Percentiles rank a stretch among this genome's conserved stretches.
Evolutionary conservation across 2,113 vertebrate genomes (phyloP).

Genomic region (Paracanthobrama guichenoti): DNA sequence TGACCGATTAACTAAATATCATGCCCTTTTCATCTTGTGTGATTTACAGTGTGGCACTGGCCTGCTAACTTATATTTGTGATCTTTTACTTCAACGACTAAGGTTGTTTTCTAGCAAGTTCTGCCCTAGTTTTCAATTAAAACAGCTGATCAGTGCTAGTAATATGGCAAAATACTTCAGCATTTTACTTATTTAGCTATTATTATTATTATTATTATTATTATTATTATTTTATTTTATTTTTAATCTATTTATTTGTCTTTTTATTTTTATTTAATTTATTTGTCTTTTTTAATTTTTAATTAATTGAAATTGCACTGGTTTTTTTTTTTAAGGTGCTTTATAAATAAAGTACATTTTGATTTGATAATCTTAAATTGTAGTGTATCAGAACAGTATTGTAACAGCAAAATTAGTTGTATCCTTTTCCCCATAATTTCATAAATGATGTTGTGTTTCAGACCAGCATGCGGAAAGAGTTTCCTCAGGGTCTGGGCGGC

Average conservation of each 20-base stretch:
- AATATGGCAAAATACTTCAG: not conserved
- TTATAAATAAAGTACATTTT: too few species aligned
- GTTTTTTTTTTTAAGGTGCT: too few species aligned
- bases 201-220: too few species aligned
- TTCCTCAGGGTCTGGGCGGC: slow-evolving; percentile 81
- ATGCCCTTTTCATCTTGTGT: not conserved
- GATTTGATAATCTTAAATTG: not conserved
- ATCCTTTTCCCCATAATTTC: not conserved
- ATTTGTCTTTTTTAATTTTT: not conserved
- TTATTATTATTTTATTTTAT: too few species aligned
- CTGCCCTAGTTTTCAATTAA: not conserved
- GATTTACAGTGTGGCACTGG: not conserved
- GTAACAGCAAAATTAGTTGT: not conserved
- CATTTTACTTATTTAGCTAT: too few species aligned
- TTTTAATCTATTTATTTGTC: not conserved
- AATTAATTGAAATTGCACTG: too few species aligned
- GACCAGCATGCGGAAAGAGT: slow-evolving; percentile 78
- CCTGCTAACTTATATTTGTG: not conserved
- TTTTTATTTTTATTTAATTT: not conserved
- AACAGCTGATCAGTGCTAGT: not conserved
- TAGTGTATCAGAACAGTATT: not conserved
- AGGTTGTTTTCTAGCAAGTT: not conserved
- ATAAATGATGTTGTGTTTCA: slow-evolving; percentile 60
- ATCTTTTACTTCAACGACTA: not conserved
- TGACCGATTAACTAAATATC: not conserved